Conservation (phyloP, 2,888 invertebrate genomes). For the Alviniconcha strummeri region DNA sequence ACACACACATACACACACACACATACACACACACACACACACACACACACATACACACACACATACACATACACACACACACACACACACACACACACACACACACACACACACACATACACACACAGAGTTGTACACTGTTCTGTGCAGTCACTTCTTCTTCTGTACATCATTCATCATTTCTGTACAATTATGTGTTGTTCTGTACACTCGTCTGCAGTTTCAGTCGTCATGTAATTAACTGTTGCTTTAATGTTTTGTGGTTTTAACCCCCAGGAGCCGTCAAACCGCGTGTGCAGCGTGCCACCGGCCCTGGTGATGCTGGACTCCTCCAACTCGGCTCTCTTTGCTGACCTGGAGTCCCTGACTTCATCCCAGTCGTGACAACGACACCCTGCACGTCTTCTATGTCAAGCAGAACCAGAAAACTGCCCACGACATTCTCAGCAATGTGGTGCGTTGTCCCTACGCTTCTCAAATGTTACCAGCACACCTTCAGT, state of each 20-base stretch:
- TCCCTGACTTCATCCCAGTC: slow-evolving; percentile 86
- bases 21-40: too few species aligned
- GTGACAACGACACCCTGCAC: slow-evolving; percentile 93
- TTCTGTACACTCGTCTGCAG: neutral
- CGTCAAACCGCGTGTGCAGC: slow-evolving; percentile 59
- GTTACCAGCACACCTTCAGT: neutral
- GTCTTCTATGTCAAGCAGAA: slow-evolving; percentile 94
- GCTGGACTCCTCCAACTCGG: slow-evolving; percentile 82
- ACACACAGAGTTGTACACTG: neutral
- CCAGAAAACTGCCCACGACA: slow-evolving; percentile 85
- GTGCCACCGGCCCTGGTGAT: slow-evolving; percentile 80
- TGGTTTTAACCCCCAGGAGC: slow-evolving; percentile 54
- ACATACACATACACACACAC: too few species aligned
- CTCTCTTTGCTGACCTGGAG: slow-evolving; percentile 87
- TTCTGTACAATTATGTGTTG: neutral
- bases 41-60: too few species aligned
- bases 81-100: too few species aligned
- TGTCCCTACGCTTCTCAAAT: neutral
- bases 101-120: neutral
- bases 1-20: too few species aligned
- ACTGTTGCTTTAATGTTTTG: neutral
- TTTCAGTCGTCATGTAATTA: neutral
- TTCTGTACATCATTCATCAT: too few species aligned
- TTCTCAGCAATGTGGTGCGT: slow-evolving; percentile 85
- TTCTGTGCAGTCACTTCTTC: too few species aligned